Evolutionary conservation across 2,113 vertebrate species (phyloP).

Genomic region (Thamnaconus septentrionalis): DNA sequence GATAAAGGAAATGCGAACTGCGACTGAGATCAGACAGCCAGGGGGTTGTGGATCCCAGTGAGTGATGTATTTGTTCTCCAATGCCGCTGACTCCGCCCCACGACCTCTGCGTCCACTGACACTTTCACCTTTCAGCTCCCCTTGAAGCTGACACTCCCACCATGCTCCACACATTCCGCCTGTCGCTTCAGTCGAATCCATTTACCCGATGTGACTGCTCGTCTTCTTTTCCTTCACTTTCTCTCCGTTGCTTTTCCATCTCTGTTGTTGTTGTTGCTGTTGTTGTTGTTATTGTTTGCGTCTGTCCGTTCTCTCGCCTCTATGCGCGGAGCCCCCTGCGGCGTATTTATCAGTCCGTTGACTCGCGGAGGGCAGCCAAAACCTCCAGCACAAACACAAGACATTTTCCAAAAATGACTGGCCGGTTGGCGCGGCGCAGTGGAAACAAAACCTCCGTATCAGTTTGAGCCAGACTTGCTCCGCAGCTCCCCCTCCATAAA

Average conservation of each 20-base stretch:
- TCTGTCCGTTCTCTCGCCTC: slow-evolving; percentile 27
- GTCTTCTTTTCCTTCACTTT: neutral
- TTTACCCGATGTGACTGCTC: neutral
- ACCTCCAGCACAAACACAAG: slow-evolving; percentile 64
- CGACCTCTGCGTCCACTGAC: neutral
- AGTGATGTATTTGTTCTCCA: no score
- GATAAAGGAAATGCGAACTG: slow-evolving; percentile 3
- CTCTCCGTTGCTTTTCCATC: neutral
- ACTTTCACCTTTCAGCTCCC: neutral
- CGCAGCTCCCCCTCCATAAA: slow-evolving; percentile 35
- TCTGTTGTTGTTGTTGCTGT: neutral
- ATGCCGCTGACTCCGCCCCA: neutral
- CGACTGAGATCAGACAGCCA: slow-evolving; percentile 23
- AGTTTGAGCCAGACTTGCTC: slow-evolving; percentile 49
- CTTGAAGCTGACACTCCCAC: no score
- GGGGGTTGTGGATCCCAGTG: no score
- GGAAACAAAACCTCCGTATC: slow-evolving; percentile 57
- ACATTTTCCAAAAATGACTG: slow-evolving; percentile 63
- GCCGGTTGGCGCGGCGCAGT: slow-evolving; percentile 40
- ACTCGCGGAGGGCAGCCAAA: slow-evolving; percentile 62
- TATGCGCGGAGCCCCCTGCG: slow-evolving; percentile 47
- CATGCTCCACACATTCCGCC: no score
- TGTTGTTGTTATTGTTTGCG: slow-evolving; percentile 21
- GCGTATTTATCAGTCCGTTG: slow-evolving; percentile 70
- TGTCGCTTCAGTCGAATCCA: no score